A percentile compares a stretch with the other conserved stretches of the same genome.
Conservation (phyloP, 2,888 invertebrate species). For the Blera fallax region DNA sequence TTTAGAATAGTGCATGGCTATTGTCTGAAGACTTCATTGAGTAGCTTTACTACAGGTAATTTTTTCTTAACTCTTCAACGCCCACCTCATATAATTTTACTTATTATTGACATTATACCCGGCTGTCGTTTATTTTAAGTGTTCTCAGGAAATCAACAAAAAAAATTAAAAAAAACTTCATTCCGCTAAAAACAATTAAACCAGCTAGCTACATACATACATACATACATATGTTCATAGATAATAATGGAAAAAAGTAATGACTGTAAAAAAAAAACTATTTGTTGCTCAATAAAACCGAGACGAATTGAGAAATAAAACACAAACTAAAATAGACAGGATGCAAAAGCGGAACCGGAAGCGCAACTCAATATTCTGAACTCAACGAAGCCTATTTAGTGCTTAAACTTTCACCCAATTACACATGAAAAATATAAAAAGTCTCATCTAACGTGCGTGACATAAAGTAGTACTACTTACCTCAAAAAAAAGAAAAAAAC, state of each 20-base stretch:
- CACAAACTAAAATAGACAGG: background rate
- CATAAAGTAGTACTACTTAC: slow-evolving; percentile 8
- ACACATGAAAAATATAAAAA: background rate
- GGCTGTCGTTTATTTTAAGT: background rate
- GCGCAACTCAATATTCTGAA: background rate
- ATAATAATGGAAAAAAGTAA: background rate
- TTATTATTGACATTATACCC: background rate
- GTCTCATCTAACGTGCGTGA: background rate
- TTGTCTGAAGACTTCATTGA: background rate
- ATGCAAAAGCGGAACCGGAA: background rate
- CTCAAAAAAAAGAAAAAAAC: slow-evolving; percentile 2
- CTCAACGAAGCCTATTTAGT: too few species aligned
- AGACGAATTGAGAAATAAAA: background rate
- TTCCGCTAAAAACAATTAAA: background rate
- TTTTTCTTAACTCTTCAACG: background rate
- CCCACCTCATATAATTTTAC: background rate
- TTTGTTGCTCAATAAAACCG: background rate
- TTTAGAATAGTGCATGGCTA: background rate
- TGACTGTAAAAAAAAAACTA: background rate
- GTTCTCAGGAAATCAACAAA: background rate
- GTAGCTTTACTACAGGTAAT: background rate
- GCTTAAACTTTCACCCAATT: background rate
- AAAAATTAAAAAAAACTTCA: background rate
- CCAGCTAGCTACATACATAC: too few species aligned
- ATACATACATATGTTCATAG: too few species aligned